Base-by-base conservation (phyloP, 2,888 invertebrate genomes). In the Drosophila tanythrix region DNA sequence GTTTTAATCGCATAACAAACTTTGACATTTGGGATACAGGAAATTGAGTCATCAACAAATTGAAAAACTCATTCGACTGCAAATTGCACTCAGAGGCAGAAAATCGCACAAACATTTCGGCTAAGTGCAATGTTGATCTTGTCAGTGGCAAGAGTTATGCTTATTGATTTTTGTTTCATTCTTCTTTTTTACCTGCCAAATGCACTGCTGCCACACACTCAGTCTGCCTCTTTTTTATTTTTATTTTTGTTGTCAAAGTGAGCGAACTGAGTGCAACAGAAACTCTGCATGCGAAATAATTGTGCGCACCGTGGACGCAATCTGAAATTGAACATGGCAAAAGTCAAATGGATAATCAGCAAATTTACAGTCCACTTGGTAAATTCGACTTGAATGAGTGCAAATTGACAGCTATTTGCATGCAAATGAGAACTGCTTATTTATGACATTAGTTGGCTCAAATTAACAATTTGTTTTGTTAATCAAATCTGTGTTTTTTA, bases 81-180 rank as follows among this genome's bases (percentile, higher is more conserved):
- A 64, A 74, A 82, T 82, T 48, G 59, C 11, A 21, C 11, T 43
- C 43, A 43, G 5, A 43, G 11, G 2, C 6, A 13, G 43, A 33
- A 11, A 33, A 4, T 35, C 7, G 11, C 21, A n/a, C 6, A 29
- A 15, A n/a, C 21, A 38, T 33, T 56, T 36, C 25, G 50, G 62
- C 55, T 84, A 70, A 88, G 77, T 83, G 88, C 85, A 68, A 33
- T 51, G 76, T 70, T 65, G 84, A 80, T 88, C 80, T 78, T 73
- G 86, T 73, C 29, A 55, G 36, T 48, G 66, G 62, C 58, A 55
- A 73, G 88, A 88, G 75, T 89, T 89, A 78, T 89, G 89, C 64
- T 82, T 89, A 85, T 89, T 89, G 90, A 89, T 85, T 89, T 46
- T 25, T 15, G 25, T 25, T 8, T 15, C 25, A 21, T 8, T 46